Conservation (phyloP, 2,113 vertebrate genomes). For the Melierax canorus region DNA sequence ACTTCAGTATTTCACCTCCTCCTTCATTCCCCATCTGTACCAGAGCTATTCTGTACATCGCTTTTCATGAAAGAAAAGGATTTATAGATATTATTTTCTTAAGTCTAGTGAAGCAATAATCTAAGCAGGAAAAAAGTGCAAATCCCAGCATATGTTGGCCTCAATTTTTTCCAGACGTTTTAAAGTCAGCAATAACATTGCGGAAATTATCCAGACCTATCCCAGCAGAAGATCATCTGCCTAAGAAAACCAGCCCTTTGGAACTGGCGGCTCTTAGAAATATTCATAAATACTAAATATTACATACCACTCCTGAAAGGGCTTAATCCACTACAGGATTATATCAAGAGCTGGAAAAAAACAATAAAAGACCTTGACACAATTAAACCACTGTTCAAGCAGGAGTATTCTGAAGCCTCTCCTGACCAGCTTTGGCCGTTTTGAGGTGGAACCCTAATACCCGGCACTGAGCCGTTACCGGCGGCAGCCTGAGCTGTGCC, state of each 20-base stretch:
- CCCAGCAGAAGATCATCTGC: background rate
- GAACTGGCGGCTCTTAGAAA: background rate
- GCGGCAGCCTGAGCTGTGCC: background rate
- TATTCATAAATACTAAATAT: background rate
- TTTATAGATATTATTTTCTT: background rate
- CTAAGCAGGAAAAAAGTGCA: background rate
- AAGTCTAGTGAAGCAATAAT: background rate
- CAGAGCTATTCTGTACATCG: background rate
- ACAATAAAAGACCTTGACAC: background rate
- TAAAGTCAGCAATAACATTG: background rate
- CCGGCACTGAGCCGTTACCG: rapidly evolving
- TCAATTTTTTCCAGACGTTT: background rate
- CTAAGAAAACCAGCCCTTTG: background rate
- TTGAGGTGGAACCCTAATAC: background rate
- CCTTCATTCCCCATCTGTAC: background rate
- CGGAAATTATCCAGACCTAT: background rate
- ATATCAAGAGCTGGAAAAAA: background rate
- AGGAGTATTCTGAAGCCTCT: background rate
- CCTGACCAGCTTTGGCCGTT: background rate
- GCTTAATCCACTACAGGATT: background rate
- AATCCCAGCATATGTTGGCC: background rate
- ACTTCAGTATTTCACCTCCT: background rate
- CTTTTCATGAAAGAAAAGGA: background rate
- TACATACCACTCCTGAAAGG: background rate
- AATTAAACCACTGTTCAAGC: background rate